Evolutionary conservation across 1,140 invertebrate genomes (phyloP).

Genomic region (Achroia grisella): DNA sequence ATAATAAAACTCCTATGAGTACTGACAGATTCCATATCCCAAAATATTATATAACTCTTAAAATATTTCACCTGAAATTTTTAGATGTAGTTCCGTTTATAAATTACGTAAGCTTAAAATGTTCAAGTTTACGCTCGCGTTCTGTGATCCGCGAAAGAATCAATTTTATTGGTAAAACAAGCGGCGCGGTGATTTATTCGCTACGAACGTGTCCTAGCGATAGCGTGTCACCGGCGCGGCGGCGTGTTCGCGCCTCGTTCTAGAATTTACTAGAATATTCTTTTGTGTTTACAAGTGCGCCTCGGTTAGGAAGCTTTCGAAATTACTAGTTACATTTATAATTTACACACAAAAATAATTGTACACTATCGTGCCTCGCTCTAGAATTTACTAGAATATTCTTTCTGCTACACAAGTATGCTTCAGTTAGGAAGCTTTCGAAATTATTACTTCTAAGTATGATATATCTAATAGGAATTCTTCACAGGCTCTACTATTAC

Average conservation of each 20-base stretch:
- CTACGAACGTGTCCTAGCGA: conserved; percentile 44
- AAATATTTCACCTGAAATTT: too few relatives aligned
- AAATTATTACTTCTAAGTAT: too few relatives aligned
- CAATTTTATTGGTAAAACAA: conserved; percentile 66
- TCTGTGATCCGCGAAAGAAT: conserved; percentile 44
- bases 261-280: conserved; percentile 58
- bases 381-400: conserved; percentile 58
- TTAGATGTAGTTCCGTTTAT: too few relatives aligned
- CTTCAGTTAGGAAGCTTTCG: too few relatives aligned
- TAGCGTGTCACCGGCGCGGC: conserved; percentile 50
- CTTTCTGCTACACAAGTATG: conserved; percentile 36
- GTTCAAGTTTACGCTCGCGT: conserved; percentile 19
- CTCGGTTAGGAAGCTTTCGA: too few relatives aligned
- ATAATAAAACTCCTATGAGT: too few relatives aligned
- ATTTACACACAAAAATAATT: too few relatives aligned
- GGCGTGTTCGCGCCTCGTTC: conserved; percentile 46
- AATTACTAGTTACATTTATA: too few relatives aligned
- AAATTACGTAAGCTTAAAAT: background rate
- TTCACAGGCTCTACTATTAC: too few relatives aligned
- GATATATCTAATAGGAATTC: too few relatives aligned
- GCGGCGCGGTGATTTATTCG: conserved; percentile 58
- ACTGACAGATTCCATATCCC: too few relatives aligned
- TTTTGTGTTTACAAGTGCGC: conserved; percentile 34
- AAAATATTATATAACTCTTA: too few relatives aligned
- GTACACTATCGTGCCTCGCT: conserved; percentile 50